phyloP scores from a whole-genome alignment of 2,113 vertebrate genomes.

The Aegypius monachus region DNA sequence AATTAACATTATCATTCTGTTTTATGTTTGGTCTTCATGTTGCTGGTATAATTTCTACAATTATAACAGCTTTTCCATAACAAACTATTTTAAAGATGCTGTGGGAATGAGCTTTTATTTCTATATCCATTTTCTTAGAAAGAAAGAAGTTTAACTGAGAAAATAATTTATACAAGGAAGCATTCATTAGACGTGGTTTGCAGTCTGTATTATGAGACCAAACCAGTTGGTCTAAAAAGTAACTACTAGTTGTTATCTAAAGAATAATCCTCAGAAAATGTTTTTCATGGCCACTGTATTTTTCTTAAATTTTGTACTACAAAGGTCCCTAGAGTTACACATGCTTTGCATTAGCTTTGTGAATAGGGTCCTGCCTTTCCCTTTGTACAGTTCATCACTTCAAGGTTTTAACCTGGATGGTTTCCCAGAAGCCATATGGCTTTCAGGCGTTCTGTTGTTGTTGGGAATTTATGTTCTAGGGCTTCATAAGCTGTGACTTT shows the following conservation, averaged over 20 bases:
- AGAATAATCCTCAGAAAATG: background rate
- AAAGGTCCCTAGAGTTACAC: background rate
- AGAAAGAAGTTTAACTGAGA: slow-evolving; percentile 13
- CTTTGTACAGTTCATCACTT: slow-evolving; percentile 39
- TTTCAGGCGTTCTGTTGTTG: slow-evolving; percentile 23
- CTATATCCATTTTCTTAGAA: background rate
- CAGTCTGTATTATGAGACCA: background rate
- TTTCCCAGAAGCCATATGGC: slow-evolving; percentile 30
- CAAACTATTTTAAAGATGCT: background rate
- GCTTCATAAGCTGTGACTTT: background rate
- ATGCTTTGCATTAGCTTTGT: slow-evolving; percentile 18
- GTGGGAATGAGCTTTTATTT: background rate
- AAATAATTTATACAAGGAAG: slow-evolving; percentile 38
- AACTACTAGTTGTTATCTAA: slow-evolving; percentile 12
- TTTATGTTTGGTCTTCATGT: background rate
- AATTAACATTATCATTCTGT: background rate
- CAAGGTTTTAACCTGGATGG: slow-evolving; percentile 31
- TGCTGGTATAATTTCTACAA: slow-evolving; percentile 27
- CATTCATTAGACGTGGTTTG: background rate
- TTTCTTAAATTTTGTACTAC: slow-evolving; percentile 10
- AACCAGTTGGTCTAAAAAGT: background rate
- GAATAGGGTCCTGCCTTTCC: background rate
- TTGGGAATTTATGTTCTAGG: background rate
- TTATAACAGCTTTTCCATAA: slow-evolving; percentile 1
- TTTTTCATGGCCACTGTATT: background rate